Conservation (phyloP, 2,113 vertebrate genomes). For the Acrocephalus arundinaceus region DNA sequence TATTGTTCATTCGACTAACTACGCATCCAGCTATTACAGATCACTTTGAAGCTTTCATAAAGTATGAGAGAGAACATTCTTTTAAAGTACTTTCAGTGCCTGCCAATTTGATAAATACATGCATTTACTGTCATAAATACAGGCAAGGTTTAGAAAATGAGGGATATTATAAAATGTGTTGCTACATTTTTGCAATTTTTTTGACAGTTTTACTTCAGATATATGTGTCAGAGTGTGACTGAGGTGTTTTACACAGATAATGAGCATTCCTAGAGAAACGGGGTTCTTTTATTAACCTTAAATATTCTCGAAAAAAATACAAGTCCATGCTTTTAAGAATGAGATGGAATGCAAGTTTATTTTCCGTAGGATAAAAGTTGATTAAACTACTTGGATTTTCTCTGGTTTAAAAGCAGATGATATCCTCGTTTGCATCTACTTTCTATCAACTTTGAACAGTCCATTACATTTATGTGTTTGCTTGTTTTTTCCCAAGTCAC, state of each 20-base stretch:
- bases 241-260: background rate
- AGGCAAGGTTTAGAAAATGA: slow-evolving; percentile 23
- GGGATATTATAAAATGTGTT: background rate
- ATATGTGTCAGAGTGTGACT: background rate
- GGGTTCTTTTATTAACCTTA: background rate
- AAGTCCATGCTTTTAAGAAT: background rate
- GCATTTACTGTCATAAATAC: slow-evolving; percentile 32
- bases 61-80: background rate
- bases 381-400: background rate
- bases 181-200: background rate
- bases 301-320: background rate
- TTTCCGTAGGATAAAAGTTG: background rate
- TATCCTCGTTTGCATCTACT: background rate
- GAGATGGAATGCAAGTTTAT: background rate
- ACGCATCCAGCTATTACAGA: slow-evolving; percentile 4
- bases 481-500: background rate
- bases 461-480: background rate
- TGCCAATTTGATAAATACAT: slow-evolving; percentile 42
- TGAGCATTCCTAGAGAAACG: background rate
- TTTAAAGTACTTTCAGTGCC: slow-evolving; percentile 13
- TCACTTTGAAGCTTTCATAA: slow-evolving; percentile 28
- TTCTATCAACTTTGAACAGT: background rate
- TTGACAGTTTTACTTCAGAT: background rate
- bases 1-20: slow-evolving; percentile 33
- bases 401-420: background rate